These are phyloP conservation scores for Palloptera scutellata DNA, from an alignment of 2,888 invertebrate genomes.

Conservation along the genomic window DNA sequence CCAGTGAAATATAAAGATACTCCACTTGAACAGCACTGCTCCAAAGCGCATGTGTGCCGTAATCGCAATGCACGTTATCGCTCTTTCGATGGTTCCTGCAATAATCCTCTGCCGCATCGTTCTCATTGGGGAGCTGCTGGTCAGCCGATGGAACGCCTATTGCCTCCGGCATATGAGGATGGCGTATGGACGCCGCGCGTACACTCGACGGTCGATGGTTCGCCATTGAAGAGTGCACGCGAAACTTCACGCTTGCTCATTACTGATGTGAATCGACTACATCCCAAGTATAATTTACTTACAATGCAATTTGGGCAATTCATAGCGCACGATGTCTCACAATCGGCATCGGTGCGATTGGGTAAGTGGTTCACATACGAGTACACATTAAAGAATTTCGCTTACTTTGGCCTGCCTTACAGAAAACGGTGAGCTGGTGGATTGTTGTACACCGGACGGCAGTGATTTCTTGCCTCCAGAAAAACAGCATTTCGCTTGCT, in stretches of 20 bases:
- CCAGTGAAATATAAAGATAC: slow-evolving; percentile 55
- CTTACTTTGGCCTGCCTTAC: slow-evolving; percentile 20
- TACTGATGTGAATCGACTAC: slow-evolving; percentile 69
- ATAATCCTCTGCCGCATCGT: slow-evolving; percentile 69
- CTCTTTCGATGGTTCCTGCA: slow-evolving; percentile 82
- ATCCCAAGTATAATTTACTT: slow-evolving; percentile 71
- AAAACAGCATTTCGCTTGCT: slow-evolving; percentile 73
- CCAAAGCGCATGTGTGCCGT: slow-evolving; percentile 64
- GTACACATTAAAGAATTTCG: too few species aligned
- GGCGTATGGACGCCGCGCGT: slow-evolving; percentile 65
- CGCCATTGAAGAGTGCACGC: slow-evolving; percentile 72
- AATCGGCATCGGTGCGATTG: slow-evolving; percentile 74
- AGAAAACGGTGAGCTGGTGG: slow-evolving; percentile 76
- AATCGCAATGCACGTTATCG: slow-evolving; percentile 69
- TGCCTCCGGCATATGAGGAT: slow-evolving; percentile 74
- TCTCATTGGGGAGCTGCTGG: slow-evolving; percentile 74
- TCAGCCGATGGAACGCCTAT: slow-evolving; percentile 71
- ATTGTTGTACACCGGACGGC: slow-evolving; percentile 76
- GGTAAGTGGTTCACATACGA: slow-evolving; percentile 62
- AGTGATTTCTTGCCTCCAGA: slow-evolving; percentile 65
- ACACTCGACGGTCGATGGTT: slow-evolving; percentile 59
- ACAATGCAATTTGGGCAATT: slow-evolving; percentile 85
- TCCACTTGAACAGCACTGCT: slow-evolving; percentile 55
- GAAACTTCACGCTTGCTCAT: slow-evolving; percentile 73
- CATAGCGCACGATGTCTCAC: slow-evolving; percentile 77